Conservation (phyloP, 2,113 vertebrate species). For the Pycnonotus jocosus region DNA sequence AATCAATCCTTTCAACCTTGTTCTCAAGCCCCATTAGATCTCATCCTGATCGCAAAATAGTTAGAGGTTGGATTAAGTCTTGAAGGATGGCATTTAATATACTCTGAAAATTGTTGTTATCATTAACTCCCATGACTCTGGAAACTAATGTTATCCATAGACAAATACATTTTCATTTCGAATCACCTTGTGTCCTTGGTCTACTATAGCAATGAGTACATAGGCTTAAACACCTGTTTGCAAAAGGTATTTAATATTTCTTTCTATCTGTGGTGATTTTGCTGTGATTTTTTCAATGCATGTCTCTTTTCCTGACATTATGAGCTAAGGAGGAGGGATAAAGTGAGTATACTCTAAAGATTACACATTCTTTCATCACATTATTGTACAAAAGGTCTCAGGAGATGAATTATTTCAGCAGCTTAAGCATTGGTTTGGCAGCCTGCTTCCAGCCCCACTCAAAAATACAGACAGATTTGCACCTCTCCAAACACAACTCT, state of each 20-base stretch:
- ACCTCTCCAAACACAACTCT: not conserved
- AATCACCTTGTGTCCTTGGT: slow-evolving; percentile 26
- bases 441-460: not conserved
- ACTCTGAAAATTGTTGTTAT: slow-evolving; percentile 24
- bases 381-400: not conserved
- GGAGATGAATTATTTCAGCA: not conserved
- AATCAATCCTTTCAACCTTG: slow-evolving; percentile 49
- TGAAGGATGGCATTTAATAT: slow-evolving; percentile 42
- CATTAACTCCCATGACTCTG: slow-evolving; percentile 18
- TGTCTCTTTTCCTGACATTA: not conserved
- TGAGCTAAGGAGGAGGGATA: not conserved
- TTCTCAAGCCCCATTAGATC: slow-evolving; percentile 38
- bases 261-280: not conserved
- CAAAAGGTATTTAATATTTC: not conserved
- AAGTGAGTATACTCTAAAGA: not conserved
- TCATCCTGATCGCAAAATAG: slow-evolving; percentile 43
- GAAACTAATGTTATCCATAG: not conserved
- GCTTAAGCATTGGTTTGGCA: not conserved
- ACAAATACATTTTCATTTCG: slow-evolving; percentile 35
- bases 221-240: not conserved
- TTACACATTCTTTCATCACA: not conserved
- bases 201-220: not conserved
- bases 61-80: slow-evolving; percentile 28
- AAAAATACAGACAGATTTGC: not conserved
- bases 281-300: not conserved